phyloP scores from a whole-genome alignment of 2,113 vertebrate genomes.

The Gobio gobio region DNA sequence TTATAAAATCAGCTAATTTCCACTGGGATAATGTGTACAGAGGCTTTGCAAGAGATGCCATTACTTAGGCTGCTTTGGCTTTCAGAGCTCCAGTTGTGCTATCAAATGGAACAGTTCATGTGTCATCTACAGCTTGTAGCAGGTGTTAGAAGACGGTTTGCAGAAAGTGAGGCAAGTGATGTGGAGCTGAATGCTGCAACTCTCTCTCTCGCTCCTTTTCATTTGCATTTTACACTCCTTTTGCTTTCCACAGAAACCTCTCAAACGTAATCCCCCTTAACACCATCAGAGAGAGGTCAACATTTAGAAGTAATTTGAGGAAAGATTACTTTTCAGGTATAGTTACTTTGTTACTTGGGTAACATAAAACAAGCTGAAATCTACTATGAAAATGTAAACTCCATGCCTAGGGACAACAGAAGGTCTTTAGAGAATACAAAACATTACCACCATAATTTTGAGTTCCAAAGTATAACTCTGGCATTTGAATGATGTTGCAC shows the following conservation, averaged over 20 bases:
- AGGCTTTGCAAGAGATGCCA: conserved; percentile 59
- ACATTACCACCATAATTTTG: conserved; percentile 30
- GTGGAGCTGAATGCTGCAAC: conserved; percentile 55
- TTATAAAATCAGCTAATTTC: conserved; percentile 70
- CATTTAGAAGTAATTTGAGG: conserved; percentile 50
- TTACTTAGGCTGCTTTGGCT: conserved; percentile 54
- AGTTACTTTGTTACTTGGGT: conserved; percentile 1
- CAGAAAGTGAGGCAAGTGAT: conserved; percentile 61
- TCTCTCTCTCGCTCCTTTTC: conserved; percentile 15
- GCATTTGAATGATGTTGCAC: background rate
- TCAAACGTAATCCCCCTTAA: conserved; percentile 12
- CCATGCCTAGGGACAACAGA: conserved; percentile 16
- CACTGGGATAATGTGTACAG: conserved; percentile 39
- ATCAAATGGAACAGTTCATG: conserved; percentile 58
- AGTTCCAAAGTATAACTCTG: background rate
- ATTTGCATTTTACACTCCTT: conserved; percentile 68
- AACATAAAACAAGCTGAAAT: background rate
- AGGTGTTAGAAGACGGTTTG: conserved; percentile 60
- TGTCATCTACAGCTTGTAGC: conserved; percentile 49
- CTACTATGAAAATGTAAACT: conserved; percentile 51
- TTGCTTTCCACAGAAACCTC: conserved; percentile 7
- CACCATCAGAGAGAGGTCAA: conserved; percentile 10
- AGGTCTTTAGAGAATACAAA: background rate
- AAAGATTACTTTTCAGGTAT: conserved; percentile 38
- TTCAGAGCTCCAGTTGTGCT: conserved; percentile 50